phyloP scores from a whole-genome alignment of 1,140 invertebrate genomes.

The Steinernema khuongi region DNA sequence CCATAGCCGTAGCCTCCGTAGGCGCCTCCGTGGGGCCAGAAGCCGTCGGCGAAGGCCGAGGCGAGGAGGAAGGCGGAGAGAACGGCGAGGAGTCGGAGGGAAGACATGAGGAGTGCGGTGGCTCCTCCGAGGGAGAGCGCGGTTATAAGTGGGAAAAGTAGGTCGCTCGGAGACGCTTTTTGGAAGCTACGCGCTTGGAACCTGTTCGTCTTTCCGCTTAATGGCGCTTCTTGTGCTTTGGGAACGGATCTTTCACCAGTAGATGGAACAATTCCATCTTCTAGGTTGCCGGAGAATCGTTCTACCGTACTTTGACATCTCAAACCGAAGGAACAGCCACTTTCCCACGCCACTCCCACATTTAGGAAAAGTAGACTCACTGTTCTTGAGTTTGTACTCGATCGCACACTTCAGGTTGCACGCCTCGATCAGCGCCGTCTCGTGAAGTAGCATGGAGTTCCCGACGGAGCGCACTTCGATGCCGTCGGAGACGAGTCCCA shows the following conservation, averaged over 20 bases:
- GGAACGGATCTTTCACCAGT: too few species aligned
- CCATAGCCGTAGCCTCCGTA: too few species aligned
- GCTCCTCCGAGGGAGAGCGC: too few species aligned
- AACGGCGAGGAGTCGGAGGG: too few species aligned
- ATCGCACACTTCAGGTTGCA: slow-evolving; percentile 98
- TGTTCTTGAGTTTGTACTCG: slow-evolving; percentile 91
- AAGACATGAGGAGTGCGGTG: too few species aligned
- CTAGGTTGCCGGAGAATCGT: slow-evolving; percentile 19
- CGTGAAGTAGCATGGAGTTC: slow-evolving; percentile 87
- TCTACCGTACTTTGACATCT: neutral
- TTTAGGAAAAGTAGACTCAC: slow-evolving; percentile 62
- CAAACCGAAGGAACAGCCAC: neutral
- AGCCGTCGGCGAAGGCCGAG: too few species aligned
- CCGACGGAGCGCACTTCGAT: slow-evolving; percentile 92
- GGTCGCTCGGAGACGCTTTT: too few species aligned
- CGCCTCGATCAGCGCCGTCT: slow-evolving; percentile 92
- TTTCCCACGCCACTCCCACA: slow-evolving; percentile 5
- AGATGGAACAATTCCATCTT: neutral
- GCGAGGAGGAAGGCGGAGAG: too few species aligned
- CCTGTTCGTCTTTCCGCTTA: too few species aligned
- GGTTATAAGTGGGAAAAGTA: too few species aligned
- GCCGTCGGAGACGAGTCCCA: slow-evolving; percentile 95
- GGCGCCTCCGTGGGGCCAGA: too few species aligned
- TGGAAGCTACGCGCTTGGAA: too few species aligned
- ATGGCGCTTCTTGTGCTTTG: slow-evolving; percentile 23